Percentiles rank a stretch among this genome's conserved stretches.
Evolutionary conservation across 2,797 vertebrate species (phyloP).

Genomic region (Pipistrellus kuhlii): DNA sequence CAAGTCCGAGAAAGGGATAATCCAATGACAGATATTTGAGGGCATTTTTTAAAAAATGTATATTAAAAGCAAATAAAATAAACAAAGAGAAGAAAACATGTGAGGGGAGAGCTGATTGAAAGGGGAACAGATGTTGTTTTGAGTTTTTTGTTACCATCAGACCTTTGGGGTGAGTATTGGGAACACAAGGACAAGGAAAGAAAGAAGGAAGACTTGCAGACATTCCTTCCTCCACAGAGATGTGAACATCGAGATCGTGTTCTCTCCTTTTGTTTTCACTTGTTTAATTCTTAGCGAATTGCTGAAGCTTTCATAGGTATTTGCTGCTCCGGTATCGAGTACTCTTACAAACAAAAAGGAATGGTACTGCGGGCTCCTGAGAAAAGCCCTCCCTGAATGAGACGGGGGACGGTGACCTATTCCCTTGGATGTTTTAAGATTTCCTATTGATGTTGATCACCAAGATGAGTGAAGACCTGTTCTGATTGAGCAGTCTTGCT

Average conservation of each 20-base stretch:
- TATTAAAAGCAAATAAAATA: not conserved
- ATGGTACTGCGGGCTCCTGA: not conserved
- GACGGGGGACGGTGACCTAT: not conserved
- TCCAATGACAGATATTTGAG: not conserved
- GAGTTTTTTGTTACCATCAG: not conserved
- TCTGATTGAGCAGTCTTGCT: not conserved
- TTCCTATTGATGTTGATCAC: slow-evolving; percentile 24
- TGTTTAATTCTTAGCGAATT: not conserved
- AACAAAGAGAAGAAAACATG: slow-evolving; percentile 47
- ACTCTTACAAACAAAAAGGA: slow-evolving; percentile 41
- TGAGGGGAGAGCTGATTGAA: not conserved
- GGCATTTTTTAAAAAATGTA: slow-evolving; percentile 19
- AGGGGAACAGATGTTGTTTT: not conserved
- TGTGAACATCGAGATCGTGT: not conserved
- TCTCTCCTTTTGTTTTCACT: not conserved
- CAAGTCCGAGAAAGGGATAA: not conserved
- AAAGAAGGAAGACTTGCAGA: not conserved
- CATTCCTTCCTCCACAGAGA: not conserved
- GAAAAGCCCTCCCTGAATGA: not conserved
- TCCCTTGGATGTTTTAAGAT: not conserved
- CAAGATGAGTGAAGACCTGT: not conserved
- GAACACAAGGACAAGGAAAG: not conserved
- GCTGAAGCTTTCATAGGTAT: not conserved
- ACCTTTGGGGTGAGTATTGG: not conserved
- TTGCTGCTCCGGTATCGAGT: not conserved